Base-by-base conservation (phyloP, 1,140 invertebrate genomes). In the Antheraea pernyi region DNA sequence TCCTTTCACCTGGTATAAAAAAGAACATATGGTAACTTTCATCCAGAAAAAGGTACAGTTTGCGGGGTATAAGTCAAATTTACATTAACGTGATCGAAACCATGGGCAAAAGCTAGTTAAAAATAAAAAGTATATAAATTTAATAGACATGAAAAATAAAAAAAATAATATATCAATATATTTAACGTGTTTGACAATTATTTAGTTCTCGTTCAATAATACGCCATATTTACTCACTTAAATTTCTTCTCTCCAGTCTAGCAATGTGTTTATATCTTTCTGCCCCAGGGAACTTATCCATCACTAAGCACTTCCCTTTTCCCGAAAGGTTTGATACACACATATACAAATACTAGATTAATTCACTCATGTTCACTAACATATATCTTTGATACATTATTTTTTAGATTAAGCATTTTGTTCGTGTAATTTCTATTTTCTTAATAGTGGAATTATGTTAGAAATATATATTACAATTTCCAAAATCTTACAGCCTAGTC, bases 241-340 rank as follows among this genome's bases (percentile, higher is more conserved):
- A 6, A 30, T 30, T 48, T 16, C 16, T 53, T 53, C 46, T 53
- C 16, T 0, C 46, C 37, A 22, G 58, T 59, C 36, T 11, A 48
- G 37, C 53, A 53, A 58, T 18, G 53, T 63, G 59, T 75, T 71
- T 69, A 48, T 60, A 67, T 67, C 64, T 53, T 59, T n/a, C 61
- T 70, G 18, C 72, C 74, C 73, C 10, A n/a, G 68, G 68, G 71
- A 70, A 48, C 22, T 72, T 69, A 78, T 78, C 77, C 72, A 78
- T 78, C 77, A 78, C 72, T 60, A 46, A 30, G 61, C 65, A 65
- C 59, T 71, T 53, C 16, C 13, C 64, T 69, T 69, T 63, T 11
- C 37, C 59, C 46, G 46, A 53, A 53, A 9, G 46, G 13, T 6
- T 16, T 13, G 7, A 53, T 53, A 16, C 5, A 11, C 16, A 53